Evolutionary conservation across 2,113 vertebrate genomes (phyloP), one percentile per base, ranked within the genome.

Genomic region (Ictalurus furcatus): DNA sequence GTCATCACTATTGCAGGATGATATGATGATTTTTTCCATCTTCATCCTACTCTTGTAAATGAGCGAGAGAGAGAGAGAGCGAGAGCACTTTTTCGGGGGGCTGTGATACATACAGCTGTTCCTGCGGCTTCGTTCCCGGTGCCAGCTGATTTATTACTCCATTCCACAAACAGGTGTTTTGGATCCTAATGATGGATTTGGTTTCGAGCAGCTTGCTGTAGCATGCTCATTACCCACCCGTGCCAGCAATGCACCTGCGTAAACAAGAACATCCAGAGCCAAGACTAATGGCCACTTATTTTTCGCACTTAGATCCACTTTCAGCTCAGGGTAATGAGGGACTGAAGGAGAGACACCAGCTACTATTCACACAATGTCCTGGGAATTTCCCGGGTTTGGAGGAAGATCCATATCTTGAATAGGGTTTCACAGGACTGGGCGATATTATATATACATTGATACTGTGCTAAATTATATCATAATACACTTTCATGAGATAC

Each of bases 151-250:
- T 58, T 87, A 86, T 83, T 63, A 40, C 84, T 78, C 84, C 56
- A 48, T 74, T 84, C 79, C 79, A 74, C 65, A 92, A 89, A 85
- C 89, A 90, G 89, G 92, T 89, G 90, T 89, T 90, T 88, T 88
- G 79, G 88, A 89, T 74, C 48, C 30, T 90, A 90, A 91, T 79
- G 86, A 90, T 83, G 84, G 89, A 90, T 91, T 89, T 76, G 34
- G 71, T 88, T 87, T 90, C 17, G 54, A 79, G 78, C 25, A 34
- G 83, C 63, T 48, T 89, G 79, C 81, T 73, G 44, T 85, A 73
- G 84, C 84, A 28, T 76, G 85, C 61, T 73, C 44, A 30, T 86
- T 88, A 81, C 67, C 79, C 52, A 44, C 73, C 67, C 7, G 34
- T n/a, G 84, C 79, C 89, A 76, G 69, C 78, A 71, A 59, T 37